Conservation (phyloP, 2,888 invertebrate species). For the Sminthurides aquaticus region DNA sequence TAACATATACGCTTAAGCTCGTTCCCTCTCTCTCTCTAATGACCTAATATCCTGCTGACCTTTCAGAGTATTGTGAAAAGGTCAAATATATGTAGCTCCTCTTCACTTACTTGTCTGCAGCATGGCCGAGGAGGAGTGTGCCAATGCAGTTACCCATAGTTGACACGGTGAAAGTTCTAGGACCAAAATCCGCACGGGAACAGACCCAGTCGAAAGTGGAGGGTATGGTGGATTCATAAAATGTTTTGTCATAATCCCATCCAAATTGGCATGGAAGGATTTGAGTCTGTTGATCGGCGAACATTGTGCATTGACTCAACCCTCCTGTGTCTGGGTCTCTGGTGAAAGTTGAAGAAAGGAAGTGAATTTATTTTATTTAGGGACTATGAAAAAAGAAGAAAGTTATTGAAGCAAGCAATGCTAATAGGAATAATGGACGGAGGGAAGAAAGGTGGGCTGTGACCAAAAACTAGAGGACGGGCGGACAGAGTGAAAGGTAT, state of each 20-base stretch:
- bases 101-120: slow-evolving; percentile 54
- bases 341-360: not conserved
- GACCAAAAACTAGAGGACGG: too few species aligned
- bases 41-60: not conserved
- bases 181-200: slow-evolving; percentile 51
- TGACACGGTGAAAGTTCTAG: slow-evolving; percentile 52
- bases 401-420: too few species aligned
- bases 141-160: slow-evolving; percentile 54
- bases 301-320: slow-evolving; percentile 20
- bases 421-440: not conserved
- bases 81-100: not conserved
- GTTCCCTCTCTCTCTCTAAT: too few species aligned
- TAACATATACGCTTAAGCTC: not conserved
- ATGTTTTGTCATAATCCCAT: slow-evolving; percentile 53
- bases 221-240: slow-evolving; percentile 51
- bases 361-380: too few species aligned
- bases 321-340: not conserved
- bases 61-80: not conserved
- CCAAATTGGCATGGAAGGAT: slow-evolving; percentile 49
- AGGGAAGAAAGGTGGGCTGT: too few species aligned
- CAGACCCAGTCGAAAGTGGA: slow-evolving; percentile 55
- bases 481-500: not conserved
- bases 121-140: slow-evolving; percentile 53
- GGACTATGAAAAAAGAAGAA: too few species aligned
- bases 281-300: not conserved